A percentile compares a stretch with the other conserved stretches of the same genome.
These are phyloP conservation scores for Henricia sp. DNA, from an alignment of 53 echinoderm and acorn worm species.

Conservation along the genomic window DNA sequence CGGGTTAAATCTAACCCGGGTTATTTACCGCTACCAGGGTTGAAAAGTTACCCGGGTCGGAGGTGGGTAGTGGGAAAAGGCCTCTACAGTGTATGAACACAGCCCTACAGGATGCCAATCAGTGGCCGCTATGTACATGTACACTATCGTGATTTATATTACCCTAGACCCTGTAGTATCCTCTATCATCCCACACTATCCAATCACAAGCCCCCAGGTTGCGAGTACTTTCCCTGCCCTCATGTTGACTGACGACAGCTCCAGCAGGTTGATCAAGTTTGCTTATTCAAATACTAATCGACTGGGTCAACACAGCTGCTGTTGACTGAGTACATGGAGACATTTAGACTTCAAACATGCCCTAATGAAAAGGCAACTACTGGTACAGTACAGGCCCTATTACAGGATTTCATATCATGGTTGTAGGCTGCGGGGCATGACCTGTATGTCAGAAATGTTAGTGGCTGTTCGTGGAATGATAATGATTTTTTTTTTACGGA, in stretches of 20 bases:
- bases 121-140: background rate
- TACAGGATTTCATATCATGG: too few species aligned
- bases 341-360: background rate
- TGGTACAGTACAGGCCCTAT: too few species aligned
- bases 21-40: too few species aligned
- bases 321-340: background rate
- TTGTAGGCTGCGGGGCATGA: too few species aligned
- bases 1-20: too few species aligned
- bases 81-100: too few species aligned
- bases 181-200: background rate
- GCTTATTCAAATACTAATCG: background rate
- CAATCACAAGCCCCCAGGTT: background rate
- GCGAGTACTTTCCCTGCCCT: background rate
- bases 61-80: too few species aligned
- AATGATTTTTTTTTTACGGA: too few species aligned
- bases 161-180: background rate
- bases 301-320: background rate
- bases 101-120: background rate
- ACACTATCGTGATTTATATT: background rate
- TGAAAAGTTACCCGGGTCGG: too few species aligned
- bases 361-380: background rate
- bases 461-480: too few species aligned
- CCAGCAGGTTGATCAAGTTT: background rate
- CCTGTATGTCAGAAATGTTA: too few species aligned
- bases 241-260: background rate